Base-by-base conservation (phyloP, 2,888 invertebrate genomes). In the Dolichomitus sp. region DNA sequence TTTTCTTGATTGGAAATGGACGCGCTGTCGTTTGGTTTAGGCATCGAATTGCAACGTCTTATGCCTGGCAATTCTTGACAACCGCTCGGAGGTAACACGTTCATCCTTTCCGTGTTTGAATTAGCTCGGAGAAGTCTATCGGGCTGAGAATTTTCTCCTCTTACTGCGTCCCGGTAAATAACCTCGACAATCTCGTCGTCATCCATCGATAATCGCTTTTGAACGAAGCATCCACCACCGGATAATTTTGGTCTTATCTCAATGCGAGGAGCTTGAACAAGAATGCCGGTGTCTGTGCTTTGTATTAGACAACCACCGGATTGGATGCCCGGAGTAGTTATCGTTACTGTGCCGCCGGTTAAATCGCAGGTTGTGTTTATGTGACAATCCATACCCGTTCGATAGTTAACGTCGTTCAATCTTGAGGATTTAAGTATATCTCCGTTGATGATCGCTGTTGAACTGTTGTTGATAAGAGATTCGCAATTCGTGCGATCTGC, bases 11-110 rank as follows among this genome's bases (percentile, higher is more conserved):
- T 73, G 40, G 50, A 4, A 4, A 66, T 30, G 0, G 76, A 37
- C 14, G 33, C 37, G 2, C 0, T 1, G 2, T 79, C 40, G 45
- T 33, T 54, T 12, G 42, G 11, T 14, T 37, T 70, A 14, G 37
- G 66, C 0, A 50, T 23, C 0, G 30, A 17, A 4, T 66, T 66
- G 37, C 70, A 74, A 1, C 84, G 79, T 12, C 91, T 85, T 6
- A 75, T 90, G 0, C 92, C 92, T 0, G 93, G 92, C 4, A 93
- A 76, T 40, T 93, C 93, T 73, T 91, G 91, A 65, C 91, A 93
- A 0, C 91, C 92, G 66, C 92, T 92, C 0, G 92, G 92, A 0
- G 90, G 88, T 23, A 84, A 12, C 81, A 54, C 59, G 81, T 84
- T n/a, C n/a, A n/a, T n/a, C 50, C 78, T 74, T 0, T 83, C 66